Evolutionary conservation across 2,888 invertebrate genomes (phyloP), one percentile per base, ranked within the genome.

Genomic region (Marasmarcha lunaedactyla): DNA sequence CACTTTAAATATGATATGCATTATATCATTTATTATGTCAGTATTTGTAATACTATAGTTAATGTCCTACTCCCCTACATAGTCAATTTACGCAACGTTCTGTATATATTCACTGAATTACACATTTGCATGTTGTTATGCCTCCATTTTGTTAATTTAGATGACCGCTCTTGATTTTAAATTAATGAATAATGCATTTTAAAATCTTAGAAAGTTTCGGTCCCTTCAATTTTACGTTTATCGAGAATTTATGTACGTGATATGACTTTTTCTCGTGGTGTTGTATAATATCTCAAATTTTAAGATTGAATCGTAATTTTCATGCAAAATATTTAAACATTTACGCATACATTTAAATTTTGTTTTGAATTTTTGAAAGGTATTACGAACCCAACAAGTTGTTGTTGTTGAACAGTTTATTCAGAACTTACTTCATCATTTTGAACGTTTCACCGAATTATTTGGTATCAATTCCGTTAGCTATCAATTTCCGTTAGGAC

Each of bases 1-100:
- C 54, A 46, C 44, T 45, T 54, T 44, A 44, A 41, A 47, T 47
- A 42, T 36, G 42, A 41, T 43, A 42, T 41, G 37, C 36, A 38
- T 59, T 63, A 60, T 61, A 55, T 58, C 60, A 67, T 51, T 45
- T 48, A 49, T 59, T 62, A 57, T 51, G 45, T 38, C 42, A 35
- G 36, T 33, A 35, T 13, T 35, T 38, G 39, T 46, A 43, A 42
- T 41, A 43, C 37, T 48, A 58, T 48, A 20, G 49, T 2, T 30
- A 30, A 30, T 56, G 63, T 47, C 58, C 67, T 47, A 66, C 57
- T 67, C 59, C 44, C 63, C 65, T 54, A 66, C 55, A 55, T 68
- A 49, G 34, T 44, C 45, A 49, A 46, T 60, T n/a, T 58, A 53
- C 54, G 59, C 52, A 62, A 63, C 56, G 7, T 54, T 46, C 38